Evolutionary conservation across 2,797 vertebrate species (phyloP), one percentile per base, ranked within the genome.

Genomic region (Chromobotia macracanthus): DNA sequence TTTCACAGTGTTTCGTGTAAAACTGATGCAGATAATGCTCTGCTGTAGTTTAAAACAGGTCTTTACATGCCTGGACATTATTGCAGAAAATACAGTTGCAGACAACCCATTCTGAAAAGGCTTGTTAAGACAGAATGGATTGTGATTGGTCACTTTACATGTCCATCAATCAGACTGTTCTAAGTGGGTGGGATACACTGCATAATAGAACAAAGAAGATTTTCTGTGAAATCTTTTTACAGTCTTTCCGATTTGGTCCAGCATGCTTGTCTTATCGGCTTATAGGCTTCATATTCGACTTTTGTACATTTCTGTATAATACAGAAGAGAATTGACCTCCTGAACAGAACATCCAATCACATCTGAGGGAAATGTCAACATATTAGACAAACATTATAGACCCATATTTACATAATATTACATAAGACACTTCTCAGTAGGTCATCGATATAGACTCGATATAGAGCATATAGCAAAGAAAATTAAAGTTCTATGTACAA

Each of bases 401-500:
- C 41, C 9, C 41, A 44, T 1, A 38, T 38, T 38, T 38, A 7
- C 35, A 38, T 38, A 38, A 87, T 87, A 90, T 89, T 82, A 87
- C 77, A 88, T 65, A 79, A 81, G 81, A 88, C 23, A 75, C 82
- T 81, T 84, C 86, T 83, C 90, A 89, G 86, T 79, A 88, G 87
- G 85, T 84, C 77, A 88, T 91, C 84, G 82, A 90, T 87, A 85
- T 86, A 65, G 84, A 85, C 86, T 90, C 88, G n/a, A 86, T 82
- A 88, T 82, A 83, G 80, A 89, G 82, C 80, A 28, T 25, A 41
- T 82, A 81, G 78, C 41, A 61, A 64, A 68, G 76, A 71, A 83
- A 78, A 73, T 31, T 82, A 48, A 80, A 86, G 35, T 38, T 71
- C 53, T 46, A 53, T n/a, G 53, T 67, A 80, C 50, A 71, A 60